Evolutionary conservation across 2,888 invertebrate genomes (phyloP).

Genomic region (Cantharis lateralis): DNA sequence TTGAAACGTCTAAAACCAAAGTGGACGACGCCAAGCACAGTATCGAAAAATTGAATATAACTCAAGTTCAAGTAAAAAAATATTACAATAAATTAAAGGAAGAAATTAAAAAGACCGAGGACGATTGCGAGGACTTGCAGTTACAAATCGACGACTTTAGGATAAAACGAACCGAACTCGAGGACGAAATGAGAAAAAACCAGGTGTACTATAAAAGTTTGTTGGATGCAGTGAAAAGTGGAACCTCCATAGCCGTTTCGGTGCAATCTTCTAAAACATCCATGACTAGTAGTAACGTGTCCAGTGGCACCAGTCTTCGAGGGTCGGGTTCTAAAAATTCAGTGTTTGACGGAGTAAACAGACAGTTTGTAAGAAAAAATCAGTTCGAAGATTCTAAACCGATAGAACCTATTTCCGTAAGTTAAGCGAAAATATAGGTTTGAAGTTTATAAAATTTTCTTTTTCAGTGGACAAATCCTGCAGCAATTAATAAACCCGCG

Average conservation of each 20-base stretch:
- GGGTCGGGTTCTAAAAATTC: background rate
- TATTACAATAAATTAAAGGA: slow-evolving; percentile 45
- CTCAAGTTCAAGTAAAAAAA: slow-evolving; percentile 44
- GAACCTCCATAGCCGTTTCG: background rate
- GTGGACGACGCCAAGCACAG: slow-evolving; percentile 41
- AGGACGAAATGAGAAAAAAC: slow-evolving; percentile 34
- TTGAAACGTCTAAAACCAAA: slow-evolving; percentile 43
- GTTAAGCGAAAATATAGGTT: background rate
- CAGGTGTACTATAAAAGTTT: slow-evolving; percentile 12
- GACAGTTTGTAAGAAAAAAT: background rate
- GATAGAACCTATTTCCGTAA: background rate
- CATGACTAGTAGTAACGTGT: background rate
- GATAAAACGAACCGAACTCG: slow-evolving; percentile 39
- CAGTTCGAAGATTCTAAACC: background rate
- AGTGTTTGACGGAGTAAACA: background rate
- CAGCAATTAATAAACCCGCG: background rate
- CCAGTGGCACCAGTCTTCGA: background rate
- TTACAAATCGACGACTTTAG: slow-evolving; percentile 47
- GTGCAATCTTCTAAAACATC: background rate
- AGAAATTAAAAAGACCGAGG: slow-evolving; percentile 43
- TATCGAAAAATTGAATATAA: slow-evolving; percentile 44
- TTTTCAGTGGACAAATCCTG: background rate
- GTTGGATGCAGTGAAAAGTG: background rate
- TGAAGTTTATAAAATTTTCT: background rate
- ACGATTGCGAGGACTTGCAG: slow-evolving; percentile 44